These are phyloP conservation scores for Sciurus carolinensis DNA, from an alignment of 2,797 vertebrate genomes.

Conservation along the genomic window DNA sequence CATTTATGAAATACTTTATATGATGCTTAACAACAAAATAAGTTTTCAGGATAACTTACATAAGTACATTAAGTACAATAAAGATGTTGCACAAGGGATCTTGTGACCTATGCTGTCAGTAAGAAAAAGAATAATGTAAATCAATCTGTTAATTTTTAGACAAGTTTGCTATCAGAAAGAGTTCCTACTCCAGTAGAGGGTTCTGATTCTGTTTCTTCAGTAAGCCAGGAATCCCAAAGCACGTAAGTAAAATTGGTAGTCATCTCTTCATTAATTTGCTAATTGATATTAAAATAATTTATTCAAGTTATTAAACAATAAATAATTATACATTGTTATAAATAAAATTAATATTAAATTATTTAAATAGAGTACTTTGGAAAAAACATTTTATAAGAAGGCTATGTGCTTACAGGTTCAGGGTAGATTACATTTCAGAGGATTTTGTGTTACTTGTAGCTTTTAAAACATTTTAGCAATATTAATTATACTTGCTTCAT, in stretches of 20 bases:
- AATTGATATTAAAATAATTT: constrained; percentile 43
- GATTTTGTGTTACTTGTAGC: not conserved
- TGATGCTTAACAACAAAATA: not conserved
- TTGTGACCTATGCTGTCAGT: not conserved
- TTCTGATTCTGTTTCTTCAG: constrained; percentile 82
- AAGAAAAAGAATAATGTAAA: constrained; percentile 15
- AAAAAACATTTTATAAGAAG: constrained; percentile 12
- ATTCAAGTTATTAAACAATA: no score
- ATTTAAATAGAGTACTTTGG: not conserved
- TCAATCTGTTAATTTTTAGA: constrained; percentile 86
- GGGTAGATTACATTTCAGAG: not conserved
- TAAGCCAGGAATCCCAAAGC: constrained; percentile 90
- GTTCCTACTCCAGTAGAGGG: constrained; percentile 92
- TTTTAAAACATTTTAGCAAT: not conserved
- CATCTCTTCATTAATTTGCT: constrained; percentile 26
- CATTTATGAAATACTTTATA: constrained; percentile 6
- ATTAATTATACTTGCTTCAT: constrained; percentile 56
- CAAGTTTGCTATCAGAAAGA: constrained; percentile 92
- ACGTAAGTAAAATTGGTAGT: constrained; percentile 88
- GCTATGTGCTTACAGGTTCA: constrained; percentile 12
- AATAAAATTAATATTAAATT: no score
- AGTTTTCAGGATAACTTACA: constrained; percentile 19
- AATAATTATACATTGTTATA: no score
- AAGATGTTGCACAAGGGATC: not conserved
- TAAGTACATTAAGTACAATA: not conserved